Conservation (phyloP, 2,888 invertebrate genomes). For the Fragum whitleyi region DNA sequence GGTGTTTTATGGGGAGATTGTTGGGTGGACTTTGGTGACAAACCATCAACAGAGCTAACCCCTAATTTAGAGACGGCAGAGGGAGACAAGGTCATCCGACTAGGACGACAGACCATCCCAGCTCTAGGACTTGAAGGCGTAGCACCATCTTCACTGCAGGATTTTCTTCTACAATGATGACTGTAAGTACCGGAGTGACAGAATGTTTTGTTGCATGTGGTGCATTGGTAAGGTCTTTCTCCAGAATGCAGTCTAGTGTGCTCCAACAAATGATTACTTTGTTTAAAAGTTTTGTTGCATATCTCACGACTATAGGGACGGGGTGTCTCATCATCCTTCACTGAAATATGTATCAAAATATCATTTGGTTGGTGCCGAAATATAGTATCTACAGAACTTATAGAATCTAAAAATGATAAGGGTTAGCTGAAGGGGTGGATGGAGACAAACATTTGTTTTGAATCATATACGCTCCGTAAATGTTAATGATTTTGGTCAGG, state of each 20-base stretch:
- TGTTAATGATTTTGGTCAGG: too few relatives aligned
- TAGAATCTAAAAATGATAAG: too few relatives aligned
- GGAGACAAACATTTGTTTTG: too few relatives aligned
- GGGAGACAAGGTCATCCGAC: constrained; percentile 27
- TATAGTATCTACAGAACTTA: too few relatives aligned
- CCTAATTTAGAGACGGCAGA: constrained; percentile 37
- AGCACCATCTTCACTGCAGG: constrained; percentile 44
- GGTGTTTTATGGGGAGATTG: constrained; percentile 47
- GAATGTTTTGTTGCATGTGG: constrained; percentile 70
- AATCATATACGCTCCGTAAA: too few relatives aligned
- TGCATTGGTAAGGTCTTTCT: constrained; percentile 70
- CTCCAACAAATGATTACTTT: constrained; percentile 73
- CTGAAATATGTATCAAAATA: constrained; percentile 48
- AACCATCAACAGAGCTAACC: constrained; percentile 36
- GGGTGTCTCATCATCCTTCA: constrained; percentile 65
- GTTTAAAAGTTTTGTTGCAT: constrained; percentile 74
- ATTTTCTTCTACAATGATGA: constrained; percentile 70
- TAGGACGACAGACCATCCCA: not conserved
- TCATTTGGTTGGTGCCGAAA: too few relatives aligned
- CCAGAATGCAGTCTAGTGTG: constrained; percentile 73
- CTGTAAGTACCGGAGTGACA: constrained; percentile 74
- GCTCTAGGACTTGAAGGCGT: not conserved
- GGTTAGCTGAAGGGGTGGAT: too few relatives aligned
- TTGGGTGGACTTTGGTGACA: constrained; percentile 53
- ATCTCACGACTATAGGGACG: constrained; percentile 71